Evolutionary conservation across 53 echinoderm and acorn worm species (phyloP).

Genomic region (Actinopyga echinites): DNA sequence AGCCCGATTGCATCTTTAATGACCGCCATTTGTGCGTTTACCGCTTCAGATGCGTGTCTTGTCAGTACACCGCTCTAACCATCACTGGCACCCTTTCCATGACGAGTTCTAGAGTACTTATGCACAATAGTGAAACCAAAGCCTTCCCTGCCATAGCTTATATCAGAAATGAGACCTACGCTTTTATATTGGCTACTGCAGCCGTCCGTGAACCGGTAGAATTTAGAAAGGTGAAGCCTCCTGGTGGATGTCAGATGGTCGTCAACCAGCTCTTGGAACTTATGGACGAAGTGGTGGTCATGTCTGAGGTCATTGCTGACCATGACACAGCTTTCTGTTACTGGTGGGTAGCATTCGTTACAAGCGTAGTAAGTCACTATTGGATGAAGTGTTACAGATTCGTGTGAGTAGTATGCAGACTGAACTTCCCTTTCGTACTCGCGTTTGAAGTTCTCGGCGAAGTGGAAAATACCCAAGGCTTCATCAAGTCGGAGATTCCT

Average conservation of each 20-base stretch:
- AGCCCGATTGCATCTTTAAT: slow-evolving; percentile 51
- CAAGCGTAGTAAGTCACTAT: slow-evolving; percentile 59
- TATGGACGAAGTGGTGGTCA: slow-evolving; percentile 57
- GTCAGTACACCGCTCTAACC: slow-evolving; percentile 81
- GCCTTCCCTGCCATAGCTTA: slow-evolving; percentile 44
- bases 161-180: slow-evolving; percentile 57
- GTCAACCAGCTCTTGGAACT: slow-evolving; percentile 35
- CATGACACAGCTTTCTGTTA: slow-evolving; percentile 40
- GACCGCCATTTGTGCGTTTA: slow-evolving; percentile 53
- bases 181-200: slow-evolving; percentile 64
- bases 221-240: background rate
- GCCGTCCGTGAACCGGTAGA: slow-evolving; percentile 60
- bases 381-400: slow-evolving; percentile 66
- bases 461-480: slow-evolving; percentile 43
- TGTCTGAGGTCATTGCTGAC: slow-evolving; percentile 51
- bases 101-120: slow-evolving; percentile 59
- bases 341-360: slow-evolving; percentile 22
- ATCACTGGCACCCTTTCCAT: slow-evolving; percentile 79
- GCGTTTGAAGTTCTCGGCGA: slow-evolving; percentile 67
- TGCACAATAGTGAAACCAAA: slow-evolving; percentile 30
- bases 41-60: slow-evolving; percentile 57
- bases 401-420: slow-evolving; percentile 59
- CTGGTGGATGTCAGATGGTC: slow-evolving; percentile 43
- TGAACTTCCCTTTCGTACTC: slow-evolving; percentile 55
- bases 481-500: slow-evolving; percentile 7